A percentile compares a stretch with the other conserved stretches of the same genome.
These are phyloP conservation scores for Pseudorectes ferrugineus DNA, from an alignment of 2,113 vertebrate species.

Conservation along the genomic window DNA sequence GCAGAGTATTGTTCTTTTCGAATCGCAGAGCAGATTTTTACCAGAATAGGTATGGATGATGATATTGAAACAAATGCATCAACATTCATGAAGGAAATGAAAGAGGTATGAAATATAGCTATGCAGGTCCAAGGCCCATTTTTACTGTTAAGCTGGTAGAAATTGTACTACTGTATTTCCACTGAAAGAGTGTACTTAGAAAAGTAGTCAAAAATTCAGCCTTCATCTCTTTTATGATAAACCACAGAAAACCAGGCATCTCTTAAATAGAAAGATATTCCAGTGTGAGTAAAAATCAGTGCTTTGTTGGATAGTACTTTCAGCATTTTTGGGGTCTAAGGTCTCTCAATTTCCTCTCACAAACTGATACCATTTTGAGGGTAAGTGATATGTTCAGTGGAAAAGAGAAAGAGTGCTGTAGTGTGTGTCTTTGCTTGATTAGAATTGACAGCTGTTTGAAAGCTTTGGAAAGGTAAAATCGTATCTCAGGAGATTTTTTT, in stretches of 20 bases:
- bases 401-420: not conserved
- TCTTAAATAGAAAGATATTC: not conserved
- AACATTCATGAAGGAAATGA: constrained; percentile 98
- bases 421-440: not conserved
- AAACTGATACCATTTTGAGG: not conserved
- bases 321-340: not conserved
- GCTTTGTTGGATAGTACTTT: not conserved
- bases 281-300: not conserved
- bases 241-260: not conserved
- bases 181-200: not conserved
- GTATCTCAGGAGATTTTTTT: not conserved
- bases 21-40: constrained; percentile 93
- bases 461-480: not conserved
- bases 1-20: constrained; percentile 91
- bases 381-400: not conserved
- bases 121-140: not conserved
- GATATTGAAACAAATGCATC: constrained; percentile 97
- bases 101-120: constrained; percentile 75
- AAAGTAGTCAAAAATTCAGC: not conserved
- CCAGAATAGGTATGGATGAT: constrained; percentile 94
- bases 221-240: not conserved
- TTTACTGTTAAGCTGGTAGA: not conserved
- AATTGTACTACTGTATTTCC: not conserved
- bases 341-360: not conserved
- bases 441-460: not conserved